Base-by-base conservation (phyloP, 2,888 invertebrate genomes). In the Clanis bilineata region DNA sequence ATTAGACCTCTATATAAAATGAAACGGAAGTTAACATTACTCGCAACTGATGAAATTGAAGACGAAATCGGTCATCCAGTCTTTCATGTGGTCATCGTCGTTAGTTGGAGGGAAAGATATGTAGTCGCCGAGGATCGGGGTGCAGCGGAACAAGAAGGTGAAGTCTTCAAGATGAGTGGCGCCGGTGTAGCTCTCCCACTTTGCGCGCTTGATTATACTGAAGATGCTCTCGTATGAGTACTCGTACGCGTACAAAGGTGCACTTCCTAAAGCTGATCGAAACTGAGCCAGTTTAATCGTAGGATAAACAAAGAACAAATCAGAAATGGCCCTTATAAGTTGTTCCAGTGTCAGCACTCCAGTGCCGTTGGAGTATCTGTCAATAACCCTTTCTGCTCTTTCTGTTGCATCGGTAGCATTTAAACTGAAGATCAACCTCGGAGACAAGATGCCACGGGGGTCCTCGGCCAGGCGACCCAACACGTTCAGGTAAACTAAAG, bases 221-320 rank as follows among this genome's bases (percentile, higher is more conserved):
- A 86, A 64, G 1, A 83, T 75, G 1, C 88, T 87, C 41, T 87
- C 81, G 56, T 86, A 93, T 9, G 83, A 77, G 68, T 87, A 93
- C 61, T 86, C 77, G 68, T 91, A 92, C 66, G 92, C 71, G 59
- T 85, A 93, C 0, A 86, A 81, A 0, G 90, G 88, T n/a, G 79
- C 83, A 2, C 64, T 66, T 0, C 58, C 58, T 12, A 55, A 23
- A 4, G 60, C 56, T 2, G 57, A 51, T 12, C 73, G 58, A 61
- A 59, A 57, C 23, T 63, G 57, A 0, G 72, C 69, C 15, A 71
- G n/a, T 23, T 64, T 69, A 0, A 72, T 5, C n/a, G 69, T 64
- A 12, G 73, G 68, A 23, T 76, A 70, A 22, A 57, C 56, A 54
- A 72, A 72, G 15, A 51, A 64, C 5, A 60, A 28, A 38, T 74